Evolutionary conservation across 2,888 invertebrate species (phyloP), one percentile per base, ranked within the genome.

Genomic region (Dexiosoma caninum): DNA sequence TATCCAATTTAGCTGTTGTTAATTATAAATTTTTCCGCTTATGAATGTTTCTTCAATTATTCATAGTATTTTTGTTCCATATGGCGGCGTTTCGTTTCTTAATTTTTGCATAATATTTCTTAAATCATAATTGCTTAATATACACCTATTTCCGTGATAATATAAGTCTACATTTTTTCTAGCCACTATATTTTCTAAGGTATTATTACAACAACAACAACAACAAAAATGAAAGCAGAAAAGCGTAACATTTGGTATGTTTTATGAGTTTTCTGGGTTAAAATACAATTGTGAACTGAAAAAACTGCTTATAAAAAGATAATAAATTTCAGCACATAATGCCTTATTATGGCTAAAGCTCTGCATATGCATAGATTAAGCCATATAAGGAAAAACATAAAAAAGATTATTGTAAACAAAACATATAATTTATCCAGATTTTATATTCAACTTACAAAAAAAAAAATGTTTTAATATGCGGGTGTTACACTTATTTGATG

Each of bases 381-480:
- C 42, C 42, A 32, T 49, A 42, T 59, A 42, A 19, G 40, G 42
- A 32, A 62, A 59, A 37, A 37, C n/a, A 62, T 10, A 12, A 32
- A 55, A 37, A 49, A 64, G 16, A 35, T 37, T 4, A 32, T 32
- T 7, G 9, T 21, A 23, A 35, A 16, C 21, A 49, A 16, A 55
- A 40, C 8, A 62, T n/a, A 72, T 72, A 78, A 72, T 72, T 78
- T 78, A 72, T 72, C 72, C 66, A 67, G 46, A 60, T 72, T 67
- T 67, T 42, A 27, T 19, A n/a, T n/a, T n/a, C n/a, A n/a, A n/a
- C n/a, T n/a, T n/a, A 42, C 2, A 9, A 37, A 37, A 42, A 67
- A 35, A 1, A n/a, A n/a, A n/a, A n/a, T n/a, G n/a, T n/a, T 42
- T 35, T 53, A 55, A 60, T 40, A 78, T 78, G 78, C 72, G 78